phyloP scores from a whole-genome alignment of 2,797 vertebrate species.

The Gastrophryne carolinensis region DNA sequence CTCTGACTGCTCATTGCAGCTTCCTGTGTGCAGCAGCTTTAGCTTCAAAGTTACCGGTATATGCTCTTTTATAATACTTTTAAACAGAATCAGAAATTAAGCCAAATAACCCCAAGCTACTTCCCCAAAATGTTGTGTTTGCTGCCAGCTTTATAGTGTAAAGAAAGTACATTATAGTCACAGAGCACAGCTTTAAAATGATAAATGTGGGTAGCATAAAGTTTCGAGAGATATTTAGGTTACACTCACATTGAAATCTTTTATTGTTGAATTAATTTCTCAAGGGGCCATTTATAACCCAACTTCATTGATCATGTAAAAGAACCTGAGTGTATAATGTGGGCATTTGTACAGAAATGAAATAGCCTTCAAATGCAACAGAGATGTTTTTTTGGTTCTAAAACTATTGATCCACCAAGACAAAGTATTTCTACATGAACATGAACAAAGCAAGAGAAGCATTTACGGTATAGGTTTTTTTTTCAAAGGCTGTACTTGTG shows the following conservation, averaged over 20 bases:
- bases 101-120: conserved; percentile 6
- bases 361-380: conserved; percentile 32
- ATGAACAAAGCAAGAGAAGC: conserved; percentile 39
- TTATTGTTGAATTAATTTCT: conserved; percentile 42
- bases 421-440: conserved; percentile 11
- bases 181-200: conserved; percentile 46
- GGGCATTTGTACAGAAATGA: conserved; percentile 32
- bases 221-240: conserved; percentile 45
- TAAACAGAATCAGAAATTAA: neutral
- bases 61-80: neutral
- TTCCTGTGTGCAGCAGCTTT: neutral
- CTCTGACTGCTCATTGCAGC: neutral
- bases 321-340: conserved; percentile 23
- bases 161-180: conserved; percentile 44
- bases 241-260: conserved; percentile 10
- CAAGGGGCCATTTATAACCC: conserved; percentile 20
- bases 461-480: conserved; percentile 45
- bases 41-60: neutral
- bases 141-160: conserved; percentile 53
- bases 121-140: conserved; percentile 36
- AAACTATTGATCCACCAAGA: conserved; percentile 26
- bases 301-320: conserved; percentile 40
- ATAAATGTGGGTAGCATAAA: conserved; percentile 45
- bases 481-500: conserved; percentile 9
- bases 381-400: conserved; percentile 39